Base-by-base conservation (phyloP, 1,140 invertebrate genomes). In the Brachionus manjavacas region DNA sequence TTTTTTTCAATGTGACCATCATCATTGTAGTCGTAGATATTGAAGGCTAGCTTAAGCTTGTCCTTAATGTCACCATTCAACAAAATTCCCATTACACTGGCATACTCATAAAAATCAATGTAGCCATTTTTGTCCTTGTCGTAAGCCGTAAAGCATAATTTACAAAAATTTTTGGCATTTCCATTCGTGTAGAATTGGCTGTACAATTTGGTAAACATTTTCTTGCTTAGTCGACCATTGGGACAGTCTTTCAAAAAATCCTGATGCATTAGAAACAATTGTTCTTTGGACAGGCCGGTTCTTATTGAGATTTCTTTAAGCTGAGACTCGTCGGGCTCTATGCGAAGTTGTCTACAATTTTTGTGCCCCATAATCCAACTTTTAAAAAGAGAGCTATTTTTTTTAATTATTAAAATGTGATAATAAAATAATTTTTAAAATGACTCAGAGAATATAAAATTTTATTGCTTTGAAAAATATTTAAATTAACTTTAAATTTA, bases 101-200 rank as follows among this genome's bases (percentile, higher is more conserved):
- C 64, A 43, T 64, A 81, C 31, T 81, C 79, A 68, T 81, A 60
- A 46, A 81, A 81, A 39, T 81, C 79, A 31, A 81, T 81, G 31
- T 68, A 64, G 23, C 79, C 79, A 60, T 60, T 64, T 68, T 81
- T 60, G 41, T 81, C 79, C 35, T 46, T 60, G n/a, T 81, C 79
- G 41, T 81, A 81, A 25, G 79, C 79, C 25, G 39, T 31, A n/a
- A 81, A 81, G 41, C 79, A 81, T 23, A 81, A 20, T 43, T 81
- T 46, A 25, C 79, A 60, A 68, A 81, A 81, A 25, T 64, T 60
- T 20, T 60, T 81, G 12, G 52, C 16, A 60, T 81, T 81, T 28
- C 79, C 79, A 23, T 28, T 68, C 14, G 79, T 52, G 60, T 64
- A 64, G 16, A 68, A 81, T 23, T 81, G 28, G 14, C 39, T 64